Conservation (phyloP, 2,888 invertebrate species). For the Polydrusus tereticollis region DNA sequence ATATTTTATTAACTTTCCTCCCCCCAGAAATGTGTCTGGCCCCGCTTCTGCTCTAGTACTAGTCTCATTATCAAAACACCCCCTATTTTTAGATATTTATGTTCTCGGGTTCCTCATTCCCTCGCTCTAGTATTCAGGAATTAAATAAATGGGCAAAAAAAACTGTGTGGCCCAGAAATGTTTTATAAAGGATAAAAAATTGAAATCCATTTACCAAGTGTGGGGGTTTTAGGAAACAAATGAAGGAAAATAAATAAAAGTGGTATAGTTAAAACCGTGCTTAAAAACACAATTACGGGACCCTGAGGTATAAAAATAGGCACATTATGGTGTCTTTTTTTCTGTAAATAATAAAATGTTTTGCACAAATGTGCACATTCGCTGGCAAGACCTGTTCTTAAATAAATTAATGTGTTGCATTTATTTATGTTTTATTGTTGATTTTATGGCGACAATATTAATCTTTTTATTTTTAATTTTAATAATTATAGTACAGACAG, state of each 20-base stretch:
- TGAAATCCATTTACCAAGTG: background rate
- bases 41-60: no score
- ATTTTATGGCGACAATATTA: background rate
- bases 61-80: no score
- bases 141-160: no score
- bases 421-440: background rate
- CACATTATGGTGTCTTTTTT: constrained; percentile 6
- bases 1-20: no score
- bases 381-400: background rate
- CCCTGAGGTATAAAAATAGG: background rate
- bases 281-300: background rate
- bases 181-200: background rate
- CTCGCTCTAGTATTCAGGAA: no score
- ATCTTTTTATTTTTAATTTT: background rate
- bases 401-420: background rate
- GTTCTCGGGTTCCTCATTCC: no score
- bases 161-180: background rate
- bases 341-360: constrained; percentile 9
- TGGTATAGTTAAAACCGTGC: background rate
- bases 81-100: no score
- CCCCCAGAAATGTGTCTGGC: no score
- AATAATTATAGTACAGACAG: background rate
- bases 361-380: background rate
- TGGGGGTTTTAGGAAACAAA: background rate
- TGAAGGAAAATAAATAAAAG: constrained; percentile 3